These are phyloP conservation scores for Pelmatolapia mariae DNA, from an alignment of 2,113 vertebrate genomes.

Conservation along the genomic window DNA sequence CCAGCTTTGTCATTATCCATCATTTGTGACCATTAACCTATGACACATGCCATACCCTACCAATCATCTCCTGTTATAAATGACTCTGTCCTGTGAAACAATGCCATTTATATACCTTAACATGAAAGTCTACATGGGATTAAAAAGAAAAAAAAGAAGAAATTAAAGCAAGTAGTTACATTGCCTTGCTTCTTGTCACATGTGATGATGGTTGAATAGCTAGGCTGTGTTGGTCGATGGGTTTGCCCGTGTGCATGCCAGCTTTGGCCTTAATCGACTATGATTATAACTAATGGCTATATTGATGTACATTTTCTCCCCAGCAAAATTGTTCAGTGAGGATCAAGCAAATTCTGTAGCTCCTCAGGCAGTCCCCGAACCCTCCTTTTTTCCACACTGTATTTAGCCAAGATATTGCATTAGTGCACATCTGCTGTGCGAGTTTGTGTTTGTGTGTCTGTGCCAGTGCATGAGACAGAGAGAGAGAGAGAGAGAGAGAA, in stretches of 20 bases:
- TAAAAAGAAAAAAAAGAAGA: neutral
- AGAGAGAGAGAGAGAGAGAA: neutral
- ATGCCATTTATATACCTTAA: neutral
- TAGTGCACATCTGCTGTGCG: neutral
- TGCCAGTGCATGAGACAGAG: neutral
- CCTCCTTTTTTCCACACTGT: neutral
- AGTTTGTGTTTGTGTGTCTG: neutral
- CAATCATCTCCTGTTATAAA: conserved; percentile 32
- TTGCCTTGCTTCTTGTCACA: neutral
- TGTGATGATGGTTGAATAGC: neutral
- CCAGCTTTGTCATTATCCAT: conserved; percentile 40
- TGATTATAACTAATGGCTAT: conserved; percentile 86
- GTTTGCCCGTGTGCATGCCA: conserved; percentile 41
- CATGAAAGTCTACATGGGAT: neutral
- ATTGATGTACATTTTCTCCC: conserved; percentile 80
- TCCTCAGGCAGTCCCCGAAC: conserved; percentile 69
- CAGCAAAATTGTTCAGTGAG: conserved; percentile 82
- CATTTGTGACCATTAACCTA: conserved; percentile 41
- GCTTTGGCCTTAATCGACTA: conserved; percentile 73
- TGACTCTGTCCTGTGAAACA: conserved; percentile 27
- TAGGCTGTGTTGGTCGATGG: neutral
- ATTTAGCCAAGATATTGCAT: neutral
- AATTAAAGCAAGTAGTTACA: neutral
- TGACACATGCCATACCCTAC: conserved; percentile 23
- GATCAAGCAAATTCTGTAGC: conserved; percentile 79